Evolutionary conservation across 2,888 invertebrate species (phyloP), one percentile per base, ranked within the genome.

Genomic region (Sepioteuthis lessoniana): DNA sequence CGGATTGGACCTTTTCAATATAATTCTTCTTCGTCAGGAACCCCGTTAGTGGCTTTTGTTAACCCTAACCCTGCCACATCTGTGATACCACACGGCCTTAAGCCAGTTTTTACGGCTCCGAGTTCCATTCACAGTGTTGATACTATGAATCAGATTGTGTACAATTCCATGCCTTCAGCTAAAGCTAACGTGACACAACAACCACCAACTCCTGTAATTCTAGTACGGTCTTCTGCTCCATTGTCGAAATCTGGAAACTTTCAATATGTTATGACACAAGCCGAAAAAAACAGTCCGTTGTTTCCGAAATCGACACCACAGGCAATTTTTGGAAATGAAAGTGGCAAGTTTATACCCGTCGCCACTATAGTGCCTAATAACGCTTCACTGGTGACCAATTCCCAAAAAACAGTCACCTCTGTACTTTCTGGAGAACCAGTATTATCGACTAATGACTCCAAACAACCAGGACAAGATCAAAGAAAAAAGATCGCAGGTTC

Each of bases 341-440:
- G 92, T 31, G 47, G 46, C 5, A 92, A 92, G 19, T 47, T 92
- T 7, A 92, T 92, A 4, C 92, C 92, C 31, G 92, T 92, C 19
- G 92, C 92, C 19, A 92, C 92, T 92, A 92, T 92, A n/a, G 92
- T 92, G n/a, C 92, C 92, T n/a, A 92, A 92, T 47, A 92, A 92
- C 38, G 92, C 92, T 92, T 92, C 92, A 4, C 92, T 92, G 31
- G 47, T 92, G 5, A 92, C 92, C 31, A 92, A 42, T 92, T 92
- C 92, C 16, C 35, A 42, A 42, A 92, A 42, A 35, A 92, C n/a
- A 19, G 92, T 92, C 47, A 92, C 42, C 7, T 92, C 92, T 47
- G 28, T n/a, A 46, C 92, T 92, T 25, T 35, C 16, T 92, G 28
- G 42, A 19, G 92, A 92, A 92, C 92, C 92, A 92, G 16, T 31